Conservation (phyloP, 2,797 vertebrate genomes). For the Tokudaia muenninki region DNA sequence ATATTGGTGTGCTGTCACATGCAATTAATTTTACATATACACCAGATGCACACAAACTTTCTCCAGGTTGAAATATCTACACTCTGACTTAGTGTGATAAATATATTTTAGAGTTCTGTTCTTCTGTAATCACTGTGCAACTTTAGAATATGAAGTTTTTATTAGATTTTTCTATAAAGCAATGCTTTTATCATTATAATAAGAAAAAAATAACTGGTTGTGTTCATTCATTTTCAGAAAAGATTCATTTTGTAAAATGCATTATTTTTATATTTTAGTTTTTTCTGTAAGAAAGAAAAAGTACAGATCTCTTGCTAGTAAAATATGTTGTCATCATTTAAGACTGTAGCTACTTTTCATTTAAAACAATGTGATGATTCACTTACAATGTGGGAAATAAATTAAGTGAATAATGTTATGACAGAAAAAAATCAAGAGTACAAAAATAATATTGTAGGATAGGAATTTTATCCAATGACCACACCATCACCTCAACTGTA, state of each 20-base stretch:
- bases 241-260: slow-evolving; percentile 53
- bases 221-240: slow-evolving; percentile 51
- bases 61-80: slow-evolving; percentile 40
- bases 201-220: slow-evolving; percentile 54
- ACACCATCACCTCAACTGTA: background rate
- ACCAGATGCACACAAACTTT: slow-evolving; percentile 69
- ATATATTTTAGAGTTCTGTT: slow-evolving; percentile 61
- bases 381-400: slow-evolving; percentile 27
- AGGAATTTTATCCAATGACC: slow-evolving; percentile 15
- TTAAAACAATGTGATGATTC: slow-evolving; percentile 45
- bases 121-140: slow-evolving; percentile 39
- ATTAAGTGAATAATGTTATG: background rate
- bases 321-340: slow-evolving; percentile 17
- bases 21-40: slow-evolving; percentile 80
- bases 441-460: slow-evolving; percentile 2
- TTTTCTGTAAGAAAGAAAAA: background rate
- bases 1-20: slow-evolving; percentile 76
- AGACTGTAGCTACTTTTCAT: background rate
- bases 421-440: slow-evolving; percentile 35
- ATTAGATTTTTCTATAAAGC: slow-evolving; percentile 42
- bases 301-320: background rate
- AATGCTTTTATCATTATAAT: slow-evolving; percentile 47
- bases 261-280: slow-evolving; percentile 62
- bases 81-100: slow-evolving; percentile 57
- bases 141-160: slow-evolving; percentile 36